phyloP scores from a whole-genome alignment of 2,113 vertebrate genomes.

The Elachura formosa region DNA sequence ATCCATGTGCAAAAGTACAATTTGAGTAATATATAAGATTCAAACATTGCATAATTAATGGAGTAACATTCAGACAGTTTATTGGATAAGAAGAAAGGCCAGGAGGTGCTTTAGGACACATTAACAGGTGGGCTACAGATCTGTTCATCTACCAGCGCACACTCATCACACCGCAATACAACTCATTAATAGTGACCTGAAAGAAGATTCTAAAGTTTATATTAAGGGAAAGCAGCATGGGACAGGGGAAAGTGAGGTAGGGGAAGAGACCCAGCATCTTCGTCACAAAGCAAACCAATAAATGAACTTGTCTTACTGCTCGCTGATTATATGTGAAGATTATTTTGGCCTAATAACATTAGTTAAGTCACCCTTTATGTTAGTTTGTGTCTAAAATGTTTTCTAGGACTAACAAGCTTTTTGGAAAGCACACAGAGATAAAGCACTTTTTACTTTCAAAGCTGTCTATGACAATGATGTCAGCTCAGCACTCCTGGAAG shows the following conservation, averaged over 20 bases:
- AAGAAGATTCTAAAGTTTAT: not conserved
- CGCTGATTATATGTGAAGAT: not conserved
- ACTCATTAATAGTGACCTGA: not conserved
- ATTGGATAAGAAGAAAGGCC: not conserved
- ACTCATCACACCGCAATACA: not conserved
- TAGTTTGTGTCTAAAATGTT: not conserved
- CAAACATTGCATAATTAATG: not conserved
- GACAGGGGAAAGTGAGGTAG: not conserved
- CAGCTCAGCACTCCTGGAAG: not conserved
- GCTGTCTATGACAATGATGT: not conserved
- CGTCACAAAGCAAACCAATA: not conserved
- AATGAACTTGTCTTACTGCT: not conserved
- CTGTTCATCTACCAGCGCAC: not conserved
- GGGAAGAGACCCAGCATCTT: not conserved
- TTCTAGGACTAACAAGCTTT: not conserved
- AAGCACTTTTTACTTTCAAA: constrained; percentile 12
- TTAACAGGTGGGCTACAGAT: not conserved
- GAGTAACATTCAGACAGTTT: not conserved
- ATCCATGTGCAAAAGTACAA: not conserved
- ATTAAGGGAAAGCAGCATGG: not conserved
- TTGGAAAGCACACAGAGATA: constrained; percentile 7
- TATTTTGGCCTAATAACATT: not conserved
- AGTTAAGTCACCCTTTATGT: not conserved
- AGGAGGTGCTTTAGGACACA: not conserved
- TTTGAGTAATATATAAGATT: not conserved